Evolutionary conservation across 2,888 invertebrate species (phyloP).

Genomic region (Lycia hirtaria): DNA sequence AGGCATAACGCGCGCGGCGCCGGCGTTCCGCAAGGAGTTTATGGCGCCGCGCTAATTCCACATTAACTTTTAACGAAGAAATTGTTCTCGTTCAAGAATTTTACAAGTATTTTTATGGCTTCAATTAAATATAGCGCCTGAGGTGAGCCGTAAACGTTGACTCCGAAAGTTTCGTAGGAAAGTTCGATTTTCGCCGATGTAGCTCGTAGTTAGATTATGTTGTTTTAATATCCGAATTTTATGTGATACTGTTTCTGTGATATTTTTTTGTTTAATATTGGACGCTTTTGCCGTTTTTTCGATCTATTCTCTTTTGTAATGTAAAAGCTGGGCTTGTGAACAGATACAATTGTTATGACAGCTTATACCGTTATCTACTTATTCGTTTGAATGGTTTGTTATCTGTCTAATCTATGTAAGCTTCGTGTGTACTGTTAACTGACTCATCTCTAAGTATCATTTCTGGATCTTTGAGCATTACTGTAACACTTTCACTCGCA

Average conservation of each 20-base stretch:
- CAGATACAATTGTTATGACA: slow-evolving; percentile 28
- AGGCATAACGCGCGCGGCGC: slow-evolving; percentile 33
- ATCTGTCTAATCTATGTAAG: slow-evolving; percentile 32
- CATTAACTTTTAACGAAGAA: slow-evolving; percentile 30
- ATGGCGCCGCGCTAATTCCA: slow-evolving; percentile 43
- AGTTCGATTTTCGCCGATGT: slow-evolving; percentile 50
- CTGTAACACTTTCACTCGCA: slow-evolving; percentile 29
- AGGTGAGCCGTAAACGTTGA: slow-evolving; percentile 55
- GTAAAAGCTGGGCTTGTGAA: slow-evolving; percentile 35
- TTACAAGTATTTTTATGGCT: slow-evolving; percentile 36
- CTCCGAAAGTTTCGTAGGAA: slow-evolving; percentile 40
- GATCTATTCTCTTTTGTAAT: slow-evolving; percentile 38
- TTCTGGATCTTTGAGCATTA: slow-evolving; percentile 25
- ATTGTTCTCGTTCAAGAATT: slow-evolving; percentile 19
- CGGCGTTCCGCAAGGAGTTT: slow-evolving; percentile 32
- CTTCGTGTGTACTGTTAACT: slow-evolving; percentile 34
- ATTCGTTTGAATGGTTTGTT: slow-evolving; percentile 31
- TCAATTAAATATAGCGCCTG: slow-evolving; percentile 46
- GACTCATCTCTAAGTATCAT: slow-evolving; percentile 32
- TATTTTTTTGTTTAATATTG: slow-evolving; percentile 42
- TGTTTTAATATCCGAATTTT: slow-evolving; percentile 41
- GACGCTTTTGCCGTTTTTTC: slow-evolving; percentile 49
- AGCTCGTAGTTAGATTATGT: slow-evolving; percentile 55
- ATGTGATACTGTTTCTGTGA: slow-evolving; percentile 49
- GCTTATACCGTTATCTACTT: slow-evolving; percentile 41